Conservation (phyloP, 2,888 invertebrate species). For the Machimus atricapillus region DNA sequence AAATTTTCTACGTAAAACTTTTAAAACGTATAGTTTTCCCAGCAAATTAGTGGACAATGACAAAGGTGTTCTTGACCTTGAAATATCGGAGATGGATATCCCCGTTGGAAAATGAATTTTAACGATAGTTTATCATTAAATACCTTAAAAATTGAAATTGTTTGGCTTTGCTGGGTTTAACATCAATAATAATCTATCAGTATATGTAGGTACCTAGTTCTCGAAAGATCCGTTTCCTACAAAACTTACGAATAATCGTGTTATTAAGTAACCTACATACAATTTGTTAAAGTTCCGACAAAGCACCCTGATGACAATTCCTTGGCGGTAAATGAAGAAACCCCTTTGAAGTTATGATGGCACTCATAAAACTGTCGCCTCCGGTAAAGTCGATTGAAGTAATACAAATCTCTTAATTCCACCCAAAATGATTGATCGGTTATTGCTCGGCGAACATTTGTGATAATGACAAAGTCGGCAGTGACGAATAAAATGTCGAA, state of each 20-base stretch:
- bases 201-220: neutral
- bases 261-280: neutral
- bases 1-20: too few relatives aligned
- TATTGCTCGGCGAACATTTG: slow-evolving; percentile 3
- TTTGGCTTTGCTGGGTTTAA: neutral
- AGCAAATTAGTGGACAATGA: too few relatives aligned
- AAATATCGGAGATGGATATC: too few relatives aligned
- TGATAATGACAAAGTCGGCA: slow-evolving; percentile 5
- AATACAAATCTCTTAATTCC: slow-evolving; percentile 37
- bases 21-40: too few relatives aligned
- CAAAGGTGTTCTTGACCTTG: too few relatives aligned
- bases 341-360: slow-evolving; percentile 8
- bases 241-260: neutral
- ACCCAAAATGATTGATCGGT: slow-evolving; percentile 36
- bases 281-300: neutral
- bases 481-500: neutral
- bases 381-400: slow-evolving; percentile 26
- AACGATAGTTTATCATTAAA: too few relatives aligned
- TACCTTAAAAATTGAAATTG: too few relatives aligned
- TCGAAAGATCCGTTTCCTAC: neutral
- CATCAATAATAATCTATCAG: neutral
- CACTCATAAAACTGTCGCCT: slow-evolving; percentile 17
- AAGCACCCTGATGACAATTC: neutral
- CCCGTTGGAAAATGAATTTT: too few relatives aligned
- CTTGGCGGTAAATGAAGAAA: slow-evolving; percentile 5